Base-by-base conservation (phyloP, 2,888 invertebrate species). In the Nesidiocoris tenuis region DNA sequence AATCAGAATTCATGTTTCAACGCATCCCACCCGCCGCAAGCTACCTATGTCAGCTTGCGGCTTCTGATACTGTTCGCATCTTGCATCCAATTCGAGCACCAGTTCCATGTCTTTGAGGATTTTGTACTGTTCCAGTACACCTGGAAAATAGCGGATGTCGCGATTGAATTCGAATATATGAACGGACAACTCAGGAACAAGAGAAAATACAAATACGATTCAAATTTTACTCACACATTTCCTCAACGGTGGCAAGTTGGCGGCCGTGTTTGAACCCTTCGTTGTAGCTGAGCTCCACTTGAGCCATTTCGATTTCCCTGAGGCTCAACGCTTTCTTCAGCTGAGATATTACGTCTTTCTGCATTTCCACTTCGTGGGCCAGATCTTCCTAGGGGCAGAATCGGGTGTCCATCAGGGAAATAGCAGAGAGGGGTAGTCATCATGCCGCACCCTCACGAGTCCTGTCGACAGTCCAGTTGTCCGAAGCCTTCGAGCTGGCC, bases 21-120 rank as follows among this genome's bases (percentile, higher is more conserved):
- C n/a, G n/a, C n/a, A n/a, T n/a, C n/a, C n/a, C n/a, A n/a, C n/a
- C n/a, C n/a, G n/a, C n/a, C n/a, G n/a, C n/a, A n/a, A n/a, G n/a
- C n/a, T n/a, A n/a, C n/a, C n/a, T n/a, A n/a, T n/a, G n/a, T n/a
- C n/a, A n/a, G n/a, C n/a, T n/a, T n/a, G n/a, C n/a, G n/a, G n/a
- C 12, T 39, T 39, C 39, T 39, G 39, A 39, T 39, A 39, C 12
- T 39, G 5, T 39, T 39, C 39, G 5, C 24, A 18, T 12, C 59
- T 22, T 1, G 59, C 12, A 18, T 70, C 70, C 23, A 24, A 19
- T 22, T 64, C 74, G 54, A 74, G 64, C 17, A 56, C 56, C 0
- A 24, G 64, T 66, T 74, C 74, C 16, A 74, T 74, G n/a, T 56
- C 64, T 22, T 61, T 74, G 23, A 74, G 17, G n/a, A 74, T 74